Conservation (phyloP, 35 echinoderm and acorn worm genomes). For the Lytechinus pictus region DNA sequence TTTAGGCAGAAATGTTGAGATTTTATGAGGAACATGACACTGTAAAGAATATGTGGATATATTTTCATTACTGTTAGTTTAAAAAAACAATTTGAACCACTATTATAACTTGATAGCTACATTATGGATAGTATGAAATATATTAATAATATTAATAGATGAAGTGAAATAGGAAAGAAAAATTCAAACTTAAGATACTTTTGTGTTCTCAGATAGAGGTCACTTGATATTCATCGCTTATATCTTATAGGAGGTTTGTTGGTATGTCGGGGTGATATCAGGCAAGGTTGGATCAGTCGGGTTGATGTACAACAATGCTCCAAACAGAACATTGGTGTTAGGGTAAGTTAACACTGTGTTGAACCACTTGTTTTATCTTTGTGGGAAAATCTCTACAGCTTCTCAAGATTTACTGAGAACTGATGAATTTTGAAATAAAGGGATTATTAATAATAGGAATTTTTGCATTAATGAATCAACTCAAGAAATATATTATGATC, state of each 20-base stretch:
- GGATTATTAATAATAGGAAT: too few relatives aligned
- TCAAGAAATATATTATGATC: too few relatives aligned
- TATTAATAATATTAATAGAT: too few relatives aligned
- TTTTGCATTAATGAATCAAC: too few relatives aligned
- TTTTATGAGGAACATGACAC: too few relatives aligned
- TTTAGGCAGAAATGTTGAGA: too few relatives aligned
- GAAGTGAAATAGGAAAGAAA: too few relatives aligned
- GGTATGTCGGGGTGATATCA: slow-evolving; percentile 84
- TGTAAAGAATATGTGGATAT: too few relatives aligned
- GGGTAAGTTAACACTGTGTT: slow-evolving; percentile 61
- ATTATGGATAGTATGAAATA: too few relatives aligned
- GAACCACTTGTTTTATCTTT: neutral
- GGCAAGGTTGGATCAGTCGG: slow-evolving; percentile 90
- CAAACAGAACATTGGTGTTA: slow-evolving; percentile 82
- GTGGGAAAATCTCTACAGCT: neutral
- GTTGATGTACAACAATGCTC: slow-evolving; percentile 84
- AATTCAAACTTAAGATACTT: neutral
- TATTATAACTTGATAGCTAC: too few relatives aligned
- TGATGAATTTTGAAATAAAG: neutral
- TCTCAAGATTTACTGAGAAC: neutral
- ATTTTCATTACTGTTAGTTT: too few relatives aligned
- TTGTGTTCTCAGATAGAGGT: neutral
- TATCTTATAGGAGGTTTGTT: slow-evolving; percentile 74
- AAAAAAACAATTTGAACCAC: too few relatives aligned
- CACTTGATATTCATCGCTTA: neutral